Evolutionary conservation across 2,797 vertebrate genomes (phyloP).

Genomic region (Alauda arvensis): DNA sequence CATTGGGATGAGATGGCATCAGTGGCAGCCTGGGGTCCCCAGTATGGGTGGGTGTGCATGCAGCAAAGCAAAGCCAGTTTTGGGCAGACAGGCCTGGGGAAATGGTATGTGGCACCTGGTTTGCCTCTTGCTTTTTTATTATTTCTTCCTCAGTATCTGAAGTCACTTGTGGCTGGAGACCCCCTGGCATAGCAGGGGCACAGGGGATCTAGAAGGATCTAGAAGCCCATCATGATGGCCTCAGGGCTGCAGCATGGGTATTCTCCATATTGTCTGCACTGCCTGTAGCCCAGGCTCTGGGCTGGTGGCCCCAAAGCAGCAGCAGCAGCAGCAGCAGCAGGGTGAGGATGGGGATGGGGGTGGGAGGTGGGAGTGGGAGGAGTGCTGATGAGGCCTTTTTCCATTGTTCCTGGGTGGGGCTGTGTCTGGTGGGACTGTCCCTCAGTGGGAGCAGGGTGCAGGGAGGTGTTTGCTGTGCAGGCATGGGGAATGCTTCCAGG

Average conservation of each 20-base stretch:
- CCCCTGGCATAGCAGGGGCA: background rate
- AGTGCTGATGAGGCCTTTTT: background rate
- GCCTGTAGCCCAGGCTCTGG: background rate
- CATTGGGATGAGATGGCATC: background rate
- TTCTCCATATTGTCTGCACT: background rate
- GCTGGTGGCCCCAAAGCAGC: background rate
- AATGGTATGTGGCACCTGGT: background rate
- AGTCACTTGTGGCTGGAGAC: background rate
- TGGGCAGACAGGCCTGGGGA: fast-evolving
- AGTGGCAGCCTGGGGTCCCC: background rate
- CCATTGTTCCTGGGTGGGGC: background rate
- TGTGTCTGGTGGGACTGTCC: fast-evolving
- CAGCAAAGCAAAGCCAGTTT: background rate
- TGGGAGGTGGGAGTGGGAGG: background rate
- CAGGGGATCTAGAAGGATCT: background rate
- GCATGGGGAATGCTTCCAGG: background rate
- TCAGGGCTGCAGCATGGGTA: background rate
- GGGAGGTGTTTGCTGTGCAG: background rate
- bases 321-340: background rate
- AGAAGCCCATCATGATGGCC: background rate
- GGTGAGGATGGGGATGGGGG: background rate
- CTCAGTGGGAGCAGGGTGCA: fast-evolving
- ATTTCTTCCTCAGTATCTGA: background rate
- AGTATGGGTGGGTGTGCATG: background rate
- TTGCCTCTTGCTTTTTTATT: background rate